Percentiles rank a stretch among this genome's conserved stretches.
Conservation (phyloP, 2,888 invertebrate genomes). For the Idaea dimidiata region DNA sequence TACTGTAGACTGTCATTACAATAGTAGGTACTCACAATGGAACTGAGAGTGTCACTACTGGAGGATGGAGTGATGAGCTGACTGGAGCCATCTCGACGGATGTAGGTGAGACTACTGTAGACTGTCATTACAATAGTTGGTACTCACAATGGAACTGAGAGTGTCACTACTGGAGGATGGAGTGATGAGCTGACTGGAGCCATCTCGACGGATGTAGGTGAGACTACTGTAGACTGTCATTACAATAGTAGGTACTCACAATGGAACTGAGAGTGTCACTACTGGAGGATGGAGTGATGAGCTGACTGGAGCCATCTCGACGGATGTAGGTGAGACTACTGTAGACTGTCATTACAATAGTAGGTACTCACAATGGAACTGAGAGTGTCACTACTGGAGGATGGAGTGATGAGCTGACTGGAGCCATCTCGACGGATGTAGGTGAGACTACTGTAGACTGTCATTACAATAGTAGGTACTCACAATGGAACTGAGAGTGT, state of each 20-base stretch:
- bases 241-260: constrained; percentile 40
- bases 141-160: constrained; percentile 67
- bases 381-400: constrained; percentile 76
- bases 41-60: constrained; percentile 76
- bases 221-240: constrained; percentile 44
- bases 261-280: constrained; percentile 75
- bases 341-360: constrained; percentile 37
- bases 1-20: neutral
- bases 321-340: constrained; percentile 85
- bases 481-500: constrained; percentile 72
- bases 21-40: constrained; percentile 49
- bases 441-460: constrained; percentile 74
- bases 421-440: constrained; percentile 89
- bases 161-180: constrained; percentile 78
- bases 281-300: constrained; percentile 80
- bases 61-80: constrained; percentile 81
- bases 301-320: constrained; percentile 86
- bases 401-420: constrained; percentile 82
- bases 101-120: constrained; percentile 79
- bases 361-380: constrained; percentile 61
- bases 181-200: constrained; percentile 84
- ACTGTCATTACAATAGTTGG: neutral
- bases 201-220: constrained; percentile 88
- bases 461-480: constrained; percentile 27
- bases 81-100: constrained; percentile 87